A percentile compares a stretch with the other conserved stretches of the same genome.
Evolutionary conservation across 64 coral and sea anemone species (phyloP).

Genomic region (Porites lutea): DNA sequence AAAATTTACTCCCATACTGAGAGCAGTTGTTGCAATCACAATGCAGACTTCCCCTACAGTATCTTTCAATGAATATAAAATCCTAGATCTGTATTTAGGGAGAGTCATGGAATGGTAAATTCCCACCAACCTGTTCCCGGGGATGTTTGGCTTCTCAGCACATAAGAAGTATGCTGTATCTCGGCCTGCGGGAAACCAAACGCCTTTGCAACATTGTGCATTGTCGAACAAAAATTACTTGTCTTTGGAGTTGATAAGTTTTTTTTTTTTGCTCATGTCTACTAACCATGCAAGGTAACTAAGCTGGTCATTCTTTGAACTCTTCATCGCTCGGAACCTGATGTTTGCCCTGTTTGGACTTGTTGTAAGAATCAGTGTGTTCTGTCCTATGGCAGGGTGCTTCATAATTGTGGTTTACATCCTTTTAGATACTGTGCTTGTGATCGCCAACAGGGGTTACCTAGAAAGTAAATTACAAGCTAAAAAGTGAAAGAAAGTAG

Average conservation of each 20-base stretch:
- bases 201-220: constrained; percentile 20
- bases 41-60: constrained; percentile 18
- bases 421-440: constrained; percentile 34
- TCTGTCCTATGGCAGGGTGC: constrained; percentile 23
- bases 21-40: constrained; percentile 50
- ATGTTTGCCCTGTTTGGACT: constrained; percentile 43
- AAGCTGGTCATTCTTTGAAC: not conserved
- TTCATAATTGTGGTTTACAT: constrained; percentile 6
- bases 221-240: constrained; percentile 19
- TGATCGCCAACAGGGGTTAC: constrained; percentile 42
- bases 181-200: constrained; percentile 26
- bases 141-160: not conserved
- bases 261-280: constrained; percentile 44
- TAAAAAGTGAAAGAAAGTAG: no score
- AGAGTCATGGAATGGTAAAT: constrained; percentile 56
- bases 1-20: constrained; percentile 48
- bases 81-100: constrained; percentile 29
- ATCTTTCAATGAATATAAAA: constrained; percentile 12
- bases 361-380: constrained; percentile 1
- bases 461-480: not conserved
- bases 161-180: constrained; percentile 25
- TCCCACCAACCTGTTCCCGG: constrained; percentile 39
- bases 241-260: not conserved
- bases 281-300: constrained; percentile 32
- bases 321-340: constrained; percentile 3